Conservation (phyloP, 2,113 vertebrate species). For the Carollia perspicillata region DNA sequence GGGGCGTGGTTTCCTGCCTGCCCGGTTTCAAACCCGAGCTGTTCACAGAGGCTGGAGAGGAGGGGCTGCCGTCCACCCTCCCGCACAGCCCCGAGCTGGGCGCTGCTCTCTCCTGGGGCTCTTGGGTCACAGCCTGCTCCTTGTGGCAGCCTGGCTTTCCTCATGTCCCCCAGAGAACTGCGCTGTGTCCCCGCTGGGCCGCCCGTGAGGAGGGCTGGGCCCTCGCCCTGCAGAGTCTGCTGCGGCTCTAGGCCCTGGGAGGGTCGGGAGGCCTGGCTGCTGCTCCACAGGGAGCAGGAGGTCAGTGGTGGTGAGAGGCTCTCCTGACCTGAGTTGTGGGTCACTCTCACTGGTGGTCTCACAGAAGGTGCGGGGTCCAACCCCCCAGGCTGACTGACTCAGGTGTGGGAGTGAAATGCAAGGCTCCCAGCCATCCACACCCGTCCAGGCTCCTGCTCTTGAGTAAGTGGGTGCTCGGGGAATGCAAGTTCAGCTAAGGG, state of each 20-base stretch:
- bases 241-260: neutral
- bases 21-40: neutral
- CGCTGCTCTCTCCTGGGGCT: neutral
- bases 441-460: neutral
- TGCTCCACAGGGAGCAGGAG: neutral
- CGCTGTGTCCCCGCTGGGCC: neutral
- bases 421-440: accelerated
- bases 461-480: neutral
- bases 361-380: neutral
- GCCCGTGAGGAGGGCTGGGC: neutral
- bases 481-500: neutral
- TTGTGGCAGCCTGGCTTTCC: neutral
- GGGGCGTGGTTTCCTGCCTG: neutral
- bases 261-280: neutral
- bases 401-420: neutral
- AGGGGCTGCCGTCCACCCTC: accelerated
- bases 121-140: neutral
- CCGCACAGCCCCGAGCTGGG: neutral
- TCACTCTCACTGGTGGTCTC: neutral
- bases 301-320: neutral
- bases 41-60: neutral
- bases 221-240: neutral
- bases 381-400: neutral
- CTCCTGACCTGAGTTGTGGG: neutral
- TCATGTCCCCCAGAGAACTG: neutral